Evolutionary conservation across 2,888 invertebrate genomes (phyloP).

Genomic region (Epicampocera succincta): DNA sequence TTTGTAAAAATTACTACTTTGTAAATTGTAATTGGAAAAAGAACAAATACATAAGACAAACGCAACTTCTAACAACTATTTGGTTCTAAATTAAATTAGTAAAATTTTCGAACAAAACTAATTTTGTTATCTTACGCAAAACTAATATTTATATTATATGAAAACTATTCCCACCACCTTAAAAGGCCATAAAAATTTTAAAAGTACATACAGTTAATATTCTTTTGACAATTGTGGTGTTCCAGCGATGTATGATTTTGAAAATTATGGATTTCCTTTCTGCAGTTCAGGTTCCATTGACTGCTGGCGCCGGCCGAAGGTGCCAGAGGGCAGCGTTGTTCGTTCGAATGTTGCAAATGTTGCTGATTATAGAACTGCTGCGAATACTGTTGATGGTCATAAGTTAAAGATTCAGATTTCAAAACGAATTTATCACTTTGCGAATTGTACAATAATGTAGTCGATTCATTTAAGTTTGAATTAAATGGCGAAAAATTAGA

Average conservation of each 20-base stretch:
- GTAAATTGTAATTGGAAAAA: too few relatives aligned
- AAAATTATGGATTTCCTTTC: slow-evolving; percentile 55
- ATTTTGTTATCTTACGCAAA: too few relatives aligned
- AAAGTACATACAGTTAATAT: slow-evolving; percentile 61
- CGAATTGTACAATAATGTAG: slow-evolving; percentile 50
- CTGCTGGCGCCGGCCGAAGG: slow-evolving; percentile 27
- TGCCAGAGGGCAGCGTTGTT: slow-evolving; percentile 13
- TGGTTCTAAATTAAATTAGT: too few relatives aligned
- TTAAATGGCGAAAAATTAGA: slow-evolving; percentile 57
- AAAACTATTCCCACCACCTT: slow-evolving; percentile 18
- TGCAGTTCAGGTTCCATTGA: slow-evolving; percentile 50
- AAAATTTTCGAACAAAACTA: too few relatives aligned
- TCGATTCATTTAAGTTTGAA: slow-evolving; percentile 53
- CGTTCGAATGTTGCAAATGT: slow-evolving; percentile 8
- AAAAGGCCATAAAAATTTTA: background rate
- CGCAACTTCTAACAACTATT: too few relatives aligned
- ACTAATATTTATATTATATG: too few relatives aligned
- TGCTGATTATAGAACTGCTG: slow-evolving; percentile 42
- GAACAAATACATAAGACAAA: too few relatives aligned
- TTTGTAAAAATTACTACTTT: too few relatives aligned
- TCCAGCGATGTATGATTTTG: slow-evolving; percentile 28
- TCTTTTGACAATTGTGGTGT: slow-evolving; percentile 32
- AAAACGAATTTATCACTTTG: slow-evolving; percentile 65
- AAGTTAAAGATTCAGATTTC: slow-evolving; percentile 63
- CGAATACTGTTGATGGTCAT: slow-evolving; percentile 35